Evolutionary conservation across 2,888 invertebrate genomes (phyloP).

Genomic region (Tricholauxania praeusta): DNA sequence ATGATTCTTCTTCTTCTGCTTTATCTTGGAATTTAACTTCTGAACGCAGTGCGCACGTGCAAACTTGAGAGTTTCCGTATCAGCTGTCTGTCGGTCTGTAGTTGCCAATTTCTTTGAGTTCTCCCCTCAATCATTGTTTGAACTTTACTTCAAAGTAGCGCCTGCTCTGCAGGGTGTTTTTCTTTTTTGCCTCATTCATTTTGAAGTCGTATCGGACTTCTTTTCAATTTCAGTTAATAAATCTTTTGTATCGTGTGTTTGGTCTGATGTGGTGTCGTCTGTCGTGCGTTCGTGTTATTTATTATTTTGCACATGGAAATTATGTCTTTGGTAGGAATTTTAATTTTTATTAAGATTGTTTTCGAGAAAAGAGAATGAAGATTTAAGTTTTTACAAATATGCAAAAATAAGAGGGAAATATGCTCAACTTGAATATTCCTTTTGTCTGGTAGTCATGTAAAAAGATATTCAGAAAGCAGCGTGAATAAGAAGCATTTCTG

Average conservation of each 20-base stretch:
- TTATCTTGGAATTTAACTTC: background rate
- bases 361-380: background rate
- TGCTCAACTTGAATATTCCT: too few species aligned
- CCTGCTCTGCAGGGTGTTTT: background rate
- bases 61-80: background rate
- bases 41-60: slow-evolving; percentile 1
- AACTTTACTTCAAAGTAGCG: slow-evolving; percentile 1
- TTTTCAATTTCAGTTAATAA: slow-evolving; percentile 14
- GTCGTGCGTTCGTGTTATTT: slow-evolving; percentile 6
- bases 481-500: too few species aligned
- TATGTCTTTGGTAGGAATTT: slow-evolving; percentile 26
- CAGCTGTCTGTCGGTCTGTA: background rate
- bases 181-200: background rate
- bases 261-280: background rate
- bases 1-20: background rate
- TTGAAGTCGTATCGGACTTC: background rate
- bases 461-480: too few species aligned
- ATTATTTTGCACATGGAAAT: background rate
- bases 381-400: background rate
- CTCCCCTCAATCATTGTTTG: background rate
- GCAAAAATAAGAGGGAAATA: background rate
- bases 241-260: slow-evolving; percentile 4
- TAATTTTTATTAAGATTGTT: slow-evolving; percentile 14
- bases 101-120: background rate
- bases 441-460: too few species aligned